phyloP scores from a whole-genome alignment of 2,113 vertebrate genomes.

The Cavia porcellus region DNA sequence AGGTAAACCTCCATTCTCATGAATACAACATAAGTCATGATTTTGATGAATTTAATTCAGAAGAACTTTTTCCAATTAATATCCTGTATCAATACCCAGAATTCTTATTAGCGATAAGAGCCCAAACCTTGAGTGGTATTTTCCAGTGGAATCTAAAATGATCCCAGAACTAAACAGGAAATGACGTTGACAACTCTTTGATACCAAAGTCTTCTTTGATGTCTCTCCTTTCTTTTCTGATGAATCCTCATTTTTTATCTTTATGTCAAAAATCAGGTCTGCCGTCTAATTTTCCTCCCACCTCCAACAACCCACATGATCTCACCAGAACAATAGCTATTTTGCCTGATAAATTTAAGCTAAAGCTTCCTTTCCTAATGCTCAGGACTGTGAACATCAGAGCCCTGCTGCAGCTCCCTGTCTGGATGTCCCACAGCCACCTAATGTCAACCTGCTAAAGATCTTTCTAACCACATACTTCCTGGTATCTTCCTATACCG shows the following conservation, averaged over 20 bases:
- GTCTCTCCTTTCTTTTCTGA: background rate
- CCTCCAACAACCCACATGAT: background rate
- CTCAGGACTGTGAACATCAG: background rate
- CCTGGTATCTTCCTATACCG: accelerated
- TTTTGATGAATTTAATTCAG: background rate
- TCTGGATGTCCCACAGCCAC: background rate
- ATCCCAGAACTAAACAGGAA: background rate
- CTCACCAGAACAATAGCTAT: background rate
- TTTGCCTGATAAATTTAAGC: background rate
- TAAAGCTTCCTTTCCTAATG: background rate
- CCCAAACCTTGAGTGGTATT: background rate
- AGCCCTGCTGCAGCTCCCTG: background rate
- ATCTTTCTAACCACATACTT: background rate
- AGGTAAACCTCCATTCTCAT: background rate
- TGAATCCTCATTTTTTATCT: background rate
- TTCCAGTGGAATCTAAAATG: background rate
- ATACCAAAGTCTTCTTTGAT: background rate
- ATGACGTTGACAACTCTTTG: background rate
- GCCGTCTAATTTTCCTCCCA: background rate
- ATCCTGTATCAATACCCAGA: background rate
- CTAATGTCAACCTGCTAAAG: background rate
- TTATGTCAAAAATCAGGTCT: background rate
- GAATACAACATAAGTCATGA: background rate
- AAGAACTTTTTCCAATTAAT: background rate
- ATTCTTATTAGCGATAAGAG: background rate